Percentiles rank a stretch among this genome's conserved stretches.
Evolutionary conservation across 2,888 invertebrate genomes (phyloP).

Genomic region (Andrena dorsata): DNA sequence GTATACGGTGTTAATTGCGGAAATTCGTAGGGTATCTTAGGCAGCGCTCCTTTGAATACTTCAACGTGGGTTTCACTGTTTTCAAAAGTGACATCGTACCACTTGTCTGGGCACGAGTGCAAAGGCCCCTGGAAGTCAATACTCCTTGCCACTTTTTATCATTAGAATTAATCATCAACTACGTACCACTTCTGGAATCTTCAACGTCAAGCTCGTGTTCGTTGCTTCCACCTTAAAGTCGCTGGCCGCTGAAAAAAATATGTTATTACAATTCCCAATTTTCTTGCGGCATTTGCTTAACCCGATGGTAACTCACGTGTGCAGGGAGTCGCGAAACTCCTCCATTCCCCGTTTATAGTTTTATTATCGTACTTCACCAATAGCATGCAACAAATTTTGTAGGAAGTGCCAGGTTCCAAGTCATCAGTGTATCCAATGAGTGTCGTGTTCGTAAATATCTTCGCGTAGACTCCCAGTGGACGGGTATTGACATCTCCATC

Average conservation of each 20-base stretch:
- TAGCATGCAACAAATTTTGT: slow-evolving; percentile 35
- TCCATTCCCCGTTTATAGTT: slow-evolving; percentile 33
- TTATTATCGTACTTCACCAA: not conserved
- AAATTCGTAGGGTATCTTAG: slow-evolving; percentile 56
- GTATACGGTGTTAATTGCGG: slow-evolving; percentile 42
- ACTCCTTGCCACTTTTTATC: not conserved
- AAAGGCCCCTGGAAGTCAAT: slow-evolving; percentile 7
- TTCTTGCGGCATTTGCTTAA: not conserved
- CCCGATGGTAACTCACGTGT: slow-evolving; percentile 51
- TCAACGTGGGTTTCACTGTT: not conserved
- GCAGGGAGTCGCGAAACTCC: slow-evolving; percentile 60
- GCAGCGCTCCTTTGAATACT: slow-evolving; percentile 10
- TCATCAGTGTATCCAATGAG: slow-evolving; percentile 26
- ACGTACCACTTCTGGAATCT: not conserved
- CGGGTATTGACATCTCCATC: not conserved
- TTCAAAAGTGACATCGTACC: slow-evolving; percentile 64
- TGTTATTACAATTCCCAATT: not conserved
- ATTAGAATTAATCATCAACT: not conserved
- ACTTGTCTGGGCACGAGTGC: slow-evolving; percentile 65
- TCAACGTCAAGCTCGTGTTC: slow-evolving; percentile 57
- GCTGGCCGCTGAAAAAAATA: slow-evolving; percentile 30
- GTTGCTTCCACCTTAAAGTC: slow-evolving; percentile 34
- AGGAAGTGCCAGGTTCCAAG: slow-evolving; percentile 59
- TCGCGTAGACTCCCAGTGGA: not conserved
- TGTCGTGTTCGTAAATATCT: slow-evolving; percentile 13